Base-by-base conservation (phyloP, 2,113 vertebrate genomes). In the Solea solea region DNA sequence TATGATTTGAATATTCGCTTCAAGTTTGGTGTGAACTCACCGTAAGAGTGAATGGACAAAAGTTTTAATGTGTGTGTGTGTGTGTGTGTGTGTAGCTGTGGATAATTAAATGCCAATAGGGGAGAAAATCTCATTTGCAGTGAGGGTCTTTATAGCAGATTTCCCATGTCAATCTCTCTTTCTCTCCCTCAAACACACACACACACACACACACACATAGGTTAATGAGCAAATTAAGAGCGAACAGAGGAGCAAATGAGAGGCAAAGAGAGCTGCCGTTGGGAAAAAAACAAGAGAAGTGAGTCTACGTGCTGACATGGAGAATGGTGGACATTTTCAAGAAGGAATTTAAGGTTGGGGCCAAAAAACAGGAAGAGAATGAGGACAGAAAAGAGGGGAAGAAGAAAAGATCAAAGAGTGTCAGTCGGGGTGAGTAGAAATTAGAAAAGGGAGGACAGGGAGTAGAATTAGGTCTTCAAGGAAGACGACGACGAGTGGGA, bases 81-180 rank as follows among this genome's bases (percentile, higher is more conserved):
- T 45, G 52, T 64, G 44, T 65, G 39, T 50, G 56, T 77, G 62
- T 71, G 50, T 58, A 51, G n/a, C 50, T 68, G 25, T 1, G 8
- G 67, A 78, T 83, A 69, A 76, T 86, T 69, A 75, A 76, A 86
- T 83, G 78, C 82, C 78, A 78, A 68, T 78, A 68, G 83, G 70
- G 71, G 74, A 72, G 67, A 75, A 64, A 68, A 81, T 67, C 66
- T 81, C 66, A 84, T 83, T 80, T 77, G 74, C 84, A 57, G 60
- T 78, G 58, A 83, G 70, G 59, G 74, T 64, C 73, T 80, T 80
- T 77, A 80, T 70, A 63, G 69, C 64, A 80, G 60, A 79, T 76
- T 73, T 81, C 79, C 69, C 69, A 72, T 70, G 72, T 80, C 84
- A 75, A 62, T 56, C 73, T 60, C 54, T 61, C 50, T 52, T 34